A percentile compares a stretch with the other conserved stretches of the same genome.
These are phyloP conservation scores for Dione juno DNA, from an alignment of 2,888 invertebrate genomes.

Conservation along the genomic window DNA sequence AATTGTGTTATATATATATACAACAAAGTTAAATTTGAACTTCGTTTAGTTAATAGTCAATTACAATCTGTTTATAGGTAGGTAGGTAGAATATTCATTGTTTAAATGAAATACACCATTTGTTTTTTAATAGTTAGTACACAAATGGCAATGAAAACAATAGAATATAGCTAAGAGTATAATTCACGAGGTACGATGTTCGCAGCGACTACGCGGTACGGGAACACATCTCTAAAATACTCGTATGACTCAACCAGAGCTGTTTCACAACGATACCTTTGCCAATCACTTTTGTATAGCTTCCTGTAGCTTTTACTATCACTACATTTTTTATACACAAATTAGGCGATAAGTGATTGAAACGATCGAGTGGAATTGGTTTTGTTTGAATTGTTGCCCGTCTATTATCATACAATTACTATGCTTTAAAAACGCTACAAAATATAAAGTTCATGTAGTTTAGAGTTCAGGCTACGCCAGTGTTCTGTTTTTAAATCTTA, in stretches of 20 bases:
- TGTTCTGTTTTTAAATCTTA: background rate
- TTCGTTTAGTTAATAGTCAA: background rate
- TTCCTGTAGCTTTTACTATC: conserved; percentile 69
- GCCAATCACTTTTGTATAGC: conserved; percentile 80
- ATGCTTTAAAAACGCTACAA: background rate
- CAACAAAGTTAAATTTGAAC: background rate
- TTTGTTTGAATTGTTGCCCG: background rate
- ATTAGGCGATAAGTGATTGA: conserved; percentile 30
- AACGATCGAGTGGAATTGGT: conserved; percentile 20
- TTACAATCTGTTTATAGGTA: background rate
- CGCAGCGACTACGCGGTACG: conserved; percentile 43
- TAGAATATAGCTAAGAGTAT: conserved; percentile 36
- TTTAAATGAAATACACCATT: background rate
- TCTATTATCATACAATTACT: background rate
- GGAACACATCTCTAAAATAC: conserved; percentile 66
- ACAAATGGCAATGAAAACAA: conserved; percentile 24
- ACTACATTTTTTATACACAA: conserved; percentile 34
- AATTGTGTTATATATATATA: no score
- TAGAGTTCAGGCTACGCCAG: background rate
- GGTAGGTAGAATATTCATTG: background rate
- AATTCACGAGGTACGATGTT: conserved; percentile 33
- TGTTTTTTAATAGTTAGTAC: background rate
- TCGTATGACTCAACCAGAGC: conserved; percentile 69
- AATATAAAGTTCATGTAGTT: background rate
- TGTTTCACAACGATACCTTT: conserved; percentile 78